Base-by-base conservation (phyloP, 2,888 invertebrate genomes). In the Merodon equestris region DNA sequence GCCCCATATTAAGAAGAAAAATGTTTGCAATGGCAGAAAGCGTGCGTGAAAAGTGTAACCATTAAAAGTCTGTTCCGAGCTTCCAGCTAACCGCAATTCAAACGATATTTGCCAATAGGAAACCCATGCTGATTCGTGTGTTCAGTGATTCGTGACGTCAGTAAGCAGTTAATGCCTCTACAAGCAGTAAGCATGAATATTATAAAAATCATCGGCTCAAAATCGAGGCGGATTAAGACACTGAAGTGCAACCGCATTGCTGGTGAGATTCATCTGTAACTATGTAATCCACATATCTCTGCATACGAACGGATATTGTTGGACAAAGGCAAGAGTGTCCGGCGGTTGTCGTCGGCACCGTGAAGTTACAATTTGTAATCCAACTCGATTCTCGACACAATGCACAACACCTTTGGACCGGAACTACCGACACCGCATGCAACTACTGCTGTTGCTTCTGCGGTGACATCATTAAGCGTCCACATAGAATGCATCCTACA, bases 381-480 rank as follows among this genome's bases (percentile, higher is more conserved):
- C 34, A 19, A 14, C 13, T 51, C 36, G 42, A 1, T 36, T 44
- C 14, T n/a, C 9, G n/a, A 47, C 45, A 18, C 53, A 34, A 13
- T 19, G 13, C 42, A 53, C 7, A 27, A 27, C 27, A 27, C 44
- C 47, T 74, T 56, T 45, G 44, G 9, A 51, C 45, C 40, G 61
- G 54, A 60, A 56, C 44, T 44, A 27, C 60, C 60, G 13, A 36
- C 5, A 19, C 15, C 57, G 45, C 54, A 71, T 44, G 44, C 4
- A 53, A 67, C 38, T 53, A n/a, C 12, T 50, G 50, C 19, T 34
- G 12, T 19, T 19, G 44, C 36, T 54, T 14, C 38, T 71, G 60
- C 27, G 60, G 56, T 45, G 42, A 27, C 60, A 60, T 60, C 63
- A 70, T 76, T 66, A 57, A 64, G 42, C 53, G n/a, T n/a, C n/a